A percentile compares a stretch with the other conserved stretches of the same genome.
Evolutionary conservation across 2,888 invertebrate genomes (phyloP).

Genomic region (Eristalis intricaria): DNA sequence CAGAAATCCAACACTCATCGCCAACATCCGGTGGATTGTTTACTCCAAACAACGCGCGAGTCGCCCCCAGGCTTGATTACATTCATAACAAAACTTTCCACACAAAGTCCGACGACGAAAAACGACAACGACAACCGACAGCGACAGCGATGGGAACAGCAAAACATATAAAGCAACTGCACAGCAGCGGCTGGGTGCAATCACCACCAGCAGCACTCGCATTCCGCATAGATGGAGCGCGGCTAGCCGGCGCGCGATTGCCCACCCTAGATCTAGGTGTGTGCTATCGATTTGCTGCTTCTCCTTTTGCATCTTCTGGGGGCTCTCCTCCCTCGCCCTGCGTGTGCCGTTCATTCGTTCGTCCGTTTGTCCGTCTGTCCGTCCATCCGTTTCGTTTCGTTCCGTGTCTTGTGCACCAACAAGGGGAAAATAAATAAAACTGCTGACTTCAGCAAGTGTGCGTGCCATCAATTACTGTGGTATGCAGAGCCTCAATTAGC

Average conservation of each 20-base stretch:
- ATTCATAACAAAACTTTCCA: constrained; percentile 71
- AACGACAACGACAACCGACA: constrained; percentile 9
- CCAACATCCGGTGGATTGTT: constrained; percentile 71
- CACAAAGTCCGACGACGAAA: constrained; percentile 61
- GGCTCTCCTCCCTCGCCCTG: not conserved
- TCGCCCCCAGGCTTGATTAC: constrained; percentile 68
- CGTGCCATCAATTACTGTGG: constrained; percentile 71
- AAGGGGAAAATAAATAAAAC: constrained; percentile 8
- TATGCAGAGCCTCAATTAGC: constrained; percentile 71
- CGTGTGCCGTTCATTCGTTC: not conserved
- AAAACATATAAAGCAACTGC: constrained; percentile 34
- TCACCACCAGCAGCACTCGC: constrained; percentile 48
- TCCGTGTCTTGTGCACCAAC: not conserved
- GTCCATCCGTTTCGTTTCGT: not conserved
- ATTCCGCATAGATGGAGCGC: constrained; percentile 63
- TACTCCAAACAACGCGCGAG: constrained; percentile 61
- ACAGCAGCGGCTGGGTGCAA: constrained; percentile 50
- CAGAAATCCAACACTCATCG: constrained; percentile 66
- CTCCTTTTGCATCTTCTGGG: constrained; percentile 45
- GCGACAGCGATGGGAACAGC: constrained; percentile 22
- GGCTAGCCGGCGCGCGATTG: constrained; percentile 39
- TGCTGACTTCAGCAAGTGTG: constrained; percentile 49
- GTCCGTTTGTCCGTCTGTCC: not conserved
- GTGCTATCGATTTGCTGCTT: constrained; percentile 60
- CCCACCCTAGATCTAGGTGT: constrained; percentile 39